Percentiles rank a stretch among this genome's conserved stretches.
These are phyloP conservation scores for Excalfactoria chinensis DNA, from an alignment of 2,113 vertebrate genomes.

Conservation along the genomic window DNA sequence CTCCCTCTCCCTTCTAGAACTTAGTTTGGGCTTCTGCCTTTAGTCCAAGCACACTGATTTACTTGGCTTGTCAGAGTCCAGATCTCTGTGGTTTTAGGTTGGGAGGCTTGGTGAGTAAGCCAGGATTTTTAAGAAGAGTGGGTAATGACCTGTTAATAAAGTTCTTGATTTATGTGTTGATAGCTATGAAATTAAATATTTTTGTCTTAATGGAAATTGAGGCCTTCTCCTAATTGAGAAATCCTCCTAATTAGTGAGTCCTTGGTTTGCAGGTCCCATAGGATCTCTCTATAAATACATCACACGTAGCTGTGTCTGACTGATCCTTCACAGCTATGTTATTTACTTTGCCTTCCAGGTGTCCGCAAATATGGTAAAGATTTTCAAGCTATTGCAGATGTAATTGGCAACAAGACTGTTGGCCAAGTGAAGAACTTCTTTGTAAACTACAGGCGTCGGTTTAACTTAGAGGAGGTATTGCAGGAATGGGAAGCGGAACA, in stretches of 20 bases:
- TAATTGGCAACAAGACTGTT: slow-evolving; percentile 99
- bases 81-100: slow-evolving; percentile 21
- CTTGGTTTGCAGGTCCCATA: slow-evolving; percentile 39
- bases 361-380: slow-evolving; percentile 99
- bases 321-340: slow-evolving; percentile 85
- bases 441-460: slow-evolving; percentile 98
- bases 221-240: slow-evolving; percentile 45
- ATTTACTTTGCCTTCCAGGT: slow-evolving; percentile 91
- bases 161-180: slow-evolving; percentile 48
- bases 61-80: background rate
- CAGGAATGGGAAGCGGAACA: slow-evolving; percentile 99
- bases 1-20: background rate
- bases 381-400: slow-evolving; percentile 99
- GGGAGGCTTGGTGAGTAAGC: slow-evolving; percentile 40
- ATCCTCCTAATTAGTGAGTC: background rate
- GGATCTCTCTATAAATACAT: slow-evolving; percentile 64
- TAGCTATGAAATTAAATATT: slow-evolving; percentile 40
- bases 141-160: slow-evolving; percentile 40
- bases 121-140: slow-evolving; percentile 28
- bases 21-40: background rate
- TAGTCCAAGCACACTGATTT: background rate
- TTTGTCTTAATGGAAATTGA: slow-evolving; percentile 29
- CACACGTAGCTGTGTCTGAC: slow-evolving; percentile 80
- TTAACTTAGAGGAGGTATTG: slow-evolving; percentile 99
- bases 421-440: slow-evolving; percentile 99